Base-by-base conservation (phyloP, 2,888 invertebrate genomes). In the Drosophila algonquin region DNA sequence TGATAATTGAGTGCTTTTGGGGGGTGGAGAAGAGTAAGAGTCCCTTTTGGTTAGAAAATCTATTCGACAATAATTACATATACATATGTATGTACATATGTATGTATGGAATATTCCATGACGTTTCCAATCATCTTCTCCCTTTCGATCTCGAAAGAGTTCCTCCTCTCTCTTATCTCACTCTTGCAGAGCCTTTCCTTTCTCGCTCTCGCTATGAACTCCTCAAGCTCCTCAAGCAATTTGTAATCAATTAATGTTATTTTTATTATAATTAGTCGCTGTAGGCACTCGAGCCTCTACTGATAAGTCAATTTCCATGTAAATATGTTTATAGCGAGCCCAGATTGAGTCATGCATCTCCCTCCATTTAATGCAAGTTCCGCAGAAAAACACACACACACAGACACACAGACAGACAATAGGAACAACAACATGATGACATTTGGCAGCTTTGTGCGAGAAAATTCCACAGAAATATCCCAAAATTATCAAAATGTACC, bases 221-320 rank as follows among this genome's bases (percentile, higher is more conserved):
- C 18, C 18, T 18, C 18, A 18, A 40, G n/a, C 53, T 50, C 53
- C 14, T 21, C 16, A 30, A 67, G 76, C 80, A 83, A 80, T 81
- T 81, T 73, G 78, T 76, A 67, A 73, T 72, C 79, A 82, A 82
- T 83, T 83, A 80, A 58, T 62, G 54, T 68, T 65, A 73, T 78
- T 70, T 76, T 76, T 58, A 67, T 80, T 64, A 35, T 68, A 57
- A 68, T 68, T 68, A 68, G 67, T 68, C 61, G 61, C 52, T 40
- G 32, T n/a, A 40, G 16, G 59, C 55, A 60, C 55, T 53, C 57
- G n/a, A 40, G 64, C 24, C 40, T 21, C 18, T 18, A 35, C 65
- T 46, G 67, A 67, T 67, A 67, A 63, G 65, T 46, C 46, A 51
- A 56, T 53, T 62, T 64, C 27, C 64, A 62, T 54, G 53, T 68